Conservation (phyloP, 2,888 invertebrate species). For the Sisyra terminalis region DNA sequence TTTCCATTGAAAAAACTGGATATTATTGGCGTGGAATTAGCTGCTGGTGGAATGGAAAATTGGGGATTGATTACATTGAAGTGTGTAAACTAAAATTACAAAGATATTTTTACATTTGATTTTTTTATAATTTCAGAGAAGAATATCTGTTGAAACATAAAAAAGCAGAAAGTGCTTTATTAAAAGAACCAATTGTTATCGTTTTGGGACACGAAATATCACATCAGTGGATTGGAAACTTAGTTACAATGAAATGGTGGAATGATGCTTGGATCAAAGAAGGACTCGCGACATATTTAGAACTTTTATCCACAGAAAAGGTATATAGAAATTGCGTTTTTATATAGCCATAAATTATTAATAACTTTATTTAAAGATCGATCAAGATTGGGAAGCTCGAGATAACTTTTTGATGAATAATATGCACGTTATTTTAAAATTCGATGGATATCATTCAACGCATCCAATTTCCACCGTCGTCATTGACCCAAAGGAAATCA, state of each 20-base stretch:
- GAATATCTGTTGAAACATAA: slow-evolving; percentile 13
- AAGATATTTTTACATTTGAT: neutral
- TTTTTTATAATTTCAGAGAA: slow-evolving; percentile 12
- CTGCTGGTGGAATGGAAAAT: slow-evolving; percentile 36
- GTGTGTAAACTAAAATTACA: slow-evolving; percentile 14
- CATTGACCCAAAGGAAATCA: slow-evolving; percentile 35
- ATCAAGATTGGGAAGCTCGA: slow-evolving; percentile 37
- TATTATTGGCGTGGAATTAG: slow-evolving; percentile 39
- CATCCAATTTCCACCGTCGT: slow-evolving; percentile 36
- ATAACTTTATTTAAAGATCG: slow-evolving; percentile 25
- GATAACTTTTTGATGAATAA: slow-evolving; percentile 33
- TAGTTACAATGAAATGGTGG: slow-evolving; percentile 55
- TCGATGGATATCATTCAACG: slow-evolving; percentile 36
- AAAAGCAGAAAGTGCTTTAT: slow-evolving; percentile 15
- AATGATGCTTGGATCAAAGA: slow-evolving; percentile 54
- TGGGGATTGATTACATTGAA: slow-evolving; percentile 41
- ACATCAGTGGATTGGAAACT: slow-evolving; percentile 62
- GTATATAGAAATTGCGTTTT: slow-evolving; percentile 19
- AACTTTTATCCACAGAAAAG: slow-evolving; percentile 34
- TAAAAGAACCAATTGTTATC: slow-evolving; percentile 33
- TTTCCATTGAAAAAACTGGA: slow-evolving; percentile 37
- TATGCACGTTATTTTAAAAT: slow-evolving; percentile 35
- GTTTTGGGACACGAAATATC: slow-evolving; percentile 50
- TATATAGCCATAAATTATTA: too few species aligned
- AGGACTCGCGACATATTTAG: slow-evolving; percentile 52